Evolutionary conservation across 2,113 vertebrate species (phyloP).

Genomic region (Etia nguti): DNA sequence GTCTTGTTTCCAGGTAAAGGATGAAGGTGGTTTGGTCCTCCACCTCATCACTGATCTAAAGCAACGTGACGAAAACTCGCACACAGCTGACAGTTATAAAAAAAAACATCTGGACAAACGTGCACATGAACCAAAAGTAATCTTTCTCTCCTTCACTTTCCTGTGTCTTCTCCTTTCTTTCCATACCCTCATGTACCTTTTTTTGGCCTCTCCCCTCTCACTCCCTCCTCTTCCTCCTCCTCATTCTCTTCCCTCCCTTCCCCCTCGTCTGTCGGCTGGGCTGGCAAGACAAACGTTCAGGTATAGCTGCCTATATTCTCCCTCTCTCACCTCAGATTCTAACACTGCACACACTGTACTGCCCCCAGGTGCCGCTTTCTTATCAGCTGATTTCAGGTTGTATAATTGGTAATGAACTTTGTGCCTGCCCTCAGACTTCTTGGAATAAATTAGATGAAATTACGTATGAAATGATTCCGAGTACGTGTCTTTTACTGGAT

Average conservation of each 20-base stretch:
- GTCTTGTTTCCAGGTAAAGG: constrained; percentile 14
- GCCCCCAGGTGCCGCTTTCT: constrained; percentile 7
- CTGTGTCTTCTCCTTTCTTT: constrained; percentile 53
- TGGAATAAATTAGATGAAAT: background rate
- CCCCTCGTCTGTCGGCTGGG: constrained; percentile 62
- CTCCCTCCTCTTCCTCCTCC: constrained; percentile 21
- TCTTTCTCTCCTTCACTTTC: constrained; percentile 69
- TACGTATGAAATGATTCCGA: rapidly evolving
- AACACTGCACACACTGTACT: constrained; percentile 30
- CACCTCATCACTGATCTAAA: background rate
- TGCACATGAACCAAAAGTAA: constrained; percentile 61
- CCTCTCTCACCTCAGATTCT: constrained; percentile 59
- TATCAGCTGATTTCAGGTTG: constrained; percentile 20
- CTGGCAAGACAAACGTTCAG: constrained; percentile 71
- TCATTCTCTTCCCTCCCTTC: constrained; percentile 12
- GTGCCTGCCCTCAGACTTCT: background rate
- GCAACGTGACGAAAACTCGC: background rate
- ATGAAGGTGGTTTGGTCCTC: background rate
- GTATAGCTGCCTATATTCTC: constrained; percentile 68
- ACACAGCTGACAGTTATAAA: background rate
- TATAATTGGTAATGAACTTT: background rate
- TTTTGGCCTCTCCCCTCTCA: constrained; percentile 19
- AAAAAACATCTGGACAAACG: background rate
- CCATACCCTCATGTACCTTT: constrained; percentile 40
- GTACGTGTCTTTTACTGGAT: background rate